Base-by-base conservation (phyloP, 2,888 invertebrate species). In the Platycheirus albimanus region DNA sequence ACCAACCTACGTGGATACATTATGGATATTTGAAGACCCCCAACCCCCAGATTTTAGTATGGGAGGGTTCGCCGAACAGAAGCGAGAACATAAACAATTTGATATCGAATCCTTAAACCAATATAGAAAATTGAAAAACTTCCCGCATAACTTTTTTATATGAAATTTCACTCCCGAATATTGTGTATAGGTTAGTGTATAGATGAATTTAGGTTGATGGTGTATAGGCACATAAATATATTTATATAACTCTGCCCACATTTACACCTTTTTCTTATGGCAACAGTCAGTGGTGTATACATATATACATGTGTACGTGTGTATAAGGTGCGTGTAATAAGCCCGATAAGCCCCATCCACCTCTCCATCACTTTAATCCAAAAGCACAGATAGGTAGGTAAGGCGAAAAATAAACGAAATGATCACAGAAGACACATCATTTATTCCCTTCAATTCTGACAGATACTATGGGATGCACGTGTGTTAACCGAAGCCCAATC, bases 41-140 rank as follows among this genome's bases (percentile, higher is more conserved):
- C 5, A 33, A 33, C 30, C 1, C n/a, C n/a, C 3, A 33, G 30
- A 8, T 8, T 6, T 4, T 1, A 8, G 10, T n/a, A n/a, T n/a
- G 6, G 24, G 24, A 58, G 24, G 20, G 15, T 15, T 41, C 0
- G n/a, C 15, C 3, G 10, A 58, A 58, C 24, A 49, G 41, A 41
- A 13, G 24, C n/a, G n/a, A 17, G 54, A 20, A 20, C 19, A 24
- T 72, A 72, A 63, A 69, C 61, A 83, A 69, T 69, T 83, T 83
- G 78, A 64, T 83, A 83, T 77, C 72, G 72, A 83, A 83, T 78
- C 69, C 51, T 64, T 69, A 74, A 78, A 72, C 78, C 83, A 83
- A 83, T 83, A 83, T 83, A 74, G 83, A 83, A 83, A 83, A 83
- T 83, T 83, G 83, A 74, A 83, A 83, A 83, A 83, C 83, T 83